Conservation (phyloP, 2,113 vertebrate genomes). For the Garra rufa region DNA sequence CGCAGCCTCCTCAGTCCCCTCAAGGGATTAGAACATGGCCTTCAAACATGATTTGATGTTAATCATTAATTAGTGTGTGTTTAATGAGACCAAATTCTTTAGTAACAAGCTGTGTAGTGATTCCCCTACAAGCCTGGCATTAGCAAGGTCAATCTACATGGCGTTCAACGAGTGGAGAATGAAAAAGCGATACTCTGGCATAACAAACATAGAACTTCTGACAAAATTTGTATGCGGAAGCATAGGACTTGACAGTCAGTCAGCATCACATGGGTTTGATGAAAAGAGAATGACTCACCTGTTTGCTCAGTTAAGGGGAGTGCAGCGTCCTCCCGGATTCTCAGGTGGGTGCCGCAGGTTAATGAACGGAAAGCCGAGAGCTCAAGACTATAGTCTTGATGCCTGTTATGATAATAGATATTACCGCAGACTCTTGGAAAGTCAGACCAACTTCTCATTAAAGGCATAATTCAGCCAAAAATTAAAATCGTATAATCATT, state of each 20-base stretch:
- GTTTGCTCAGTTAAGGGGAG: slow-evolving; percentile 28
- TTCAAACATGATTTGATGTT: slow-evolving; percentile 53
- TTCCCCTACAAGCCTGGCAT: slow-evolving; percentile 35
- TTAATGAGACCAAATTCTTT: slow-evolving; percentile 56
- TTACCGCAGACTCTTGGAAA: slow-evolving; percentile 34
- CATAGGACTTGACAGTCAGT: slow-evolving; percentile 1
- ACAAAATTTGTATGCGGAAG: neutral
- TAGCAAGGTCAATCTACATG: slow-evolving; percentile 38
- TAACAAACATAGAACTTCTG: neutral
- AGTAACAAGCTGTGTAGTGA: slow-evolving; percentile 28
- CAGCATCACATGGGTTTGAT: neutral
- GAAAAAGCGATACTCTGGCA: neutral
- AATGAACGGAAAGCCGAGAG: slow-evolving; percentile 49
- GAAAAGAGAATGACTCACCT: slow-evolving; percentile 30
- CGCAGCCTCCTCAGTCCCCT: slow-evolving; percentile 21
- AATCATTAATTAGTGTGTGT: slow-evolving; percentile 58
- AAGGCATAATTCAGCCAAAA: neutral
- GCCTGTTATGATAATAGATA: slow-evolving; percentile 45
- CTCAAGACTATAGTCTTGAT: slow-evolving; percentile 36
- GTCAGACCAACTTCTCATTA: slow-evolving; percentile 46
- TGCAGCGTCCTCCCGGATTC: slow-evolving; percentile 25
- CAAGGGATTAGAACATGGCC: slow-evolving; percentile 43
- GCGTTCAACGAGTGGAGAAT: neutral
- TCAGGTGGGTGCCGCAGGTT: slow-evolving; percentile 36
- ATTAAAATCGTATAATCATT: neutral